These are phyloP conservation scores for Patiria miniata DNA, from an alignment of 35 echinoderm and acorn worm species.

Conservation along the genomic window DNA sequence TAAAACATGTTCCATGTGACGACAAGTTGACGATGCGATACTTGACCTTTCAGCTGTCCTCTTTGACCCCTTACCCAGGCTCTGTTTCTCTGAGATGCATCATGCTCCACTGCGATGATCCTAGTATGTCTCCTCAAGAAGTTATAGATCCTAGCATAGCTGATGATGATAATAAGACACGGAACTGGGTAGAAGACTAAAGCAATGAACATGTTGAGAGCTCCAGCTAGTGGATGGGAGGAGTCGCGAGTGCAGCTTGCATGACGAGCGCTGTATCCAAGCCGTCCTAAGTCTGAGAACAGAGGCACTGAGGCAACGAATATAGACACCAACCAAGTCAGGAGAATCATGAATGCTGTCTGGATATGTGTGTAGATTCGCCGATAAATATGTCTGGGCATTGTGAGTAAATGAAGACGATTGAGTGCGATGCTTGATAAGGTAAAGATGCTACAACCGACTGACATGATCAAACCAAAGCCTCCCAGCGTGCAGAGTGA, in stretches of 20 bases:
- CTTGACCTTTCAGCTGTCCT: background rate
- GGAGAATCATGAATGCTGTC: slow-evolving; percentile 33
- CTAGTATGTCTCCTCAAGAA: slow-evolving; percentile 45
- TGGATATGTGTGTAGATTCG: slow-evolving; percentile 25
- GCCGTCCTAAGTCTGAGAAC: slow-evolving; percentile 45
- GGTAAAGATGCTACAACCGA: slow-evolving; percentile 58
- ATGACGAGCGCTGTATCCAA: slow-evolving; percentile 53
- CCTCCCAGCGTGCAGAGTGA: slow-evolving; percentile 31
- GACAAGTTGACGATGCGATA: slow-evolving; percentile 34
- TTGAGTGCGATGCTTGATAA: slow-evolving; percentile 55
- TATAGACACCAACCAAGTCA: slow-evolving; percentile 51
- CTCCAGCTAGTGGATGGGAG: slow-evolving; percentile 31
- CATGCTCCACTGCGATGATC: slow-evolving; percentile 22
- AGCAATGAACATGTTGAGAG: slow-evolving; percentile 48
- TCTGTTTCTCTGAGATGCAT: slow-evolving; percentile 5
- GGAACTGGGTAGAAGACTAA: slow-evolving; percentile 55
- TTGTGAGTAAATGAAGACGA: slow-evolving; percentile 50
- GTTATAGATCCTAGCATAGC: slow-evolving; percentile 43
- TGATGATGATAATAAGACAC: slow-evolving; percentile 40
- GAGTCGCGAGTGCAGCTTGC: slow-evolving; percentile 50
- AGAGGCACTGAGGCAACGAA: slow-evolving; percentile 44
- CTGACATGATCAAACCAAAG: slow-evolving; percentile 38
- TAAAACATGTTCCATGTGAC: slow-evolving; percentile 57
- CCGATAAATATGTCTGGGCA: slow-evolving; percentile 3
- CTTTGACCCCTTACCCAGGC: background rate